Base-by-base conservation (phyloP, 2,113 vertebrate genomes). In the Pimephales promelas region DNA sequence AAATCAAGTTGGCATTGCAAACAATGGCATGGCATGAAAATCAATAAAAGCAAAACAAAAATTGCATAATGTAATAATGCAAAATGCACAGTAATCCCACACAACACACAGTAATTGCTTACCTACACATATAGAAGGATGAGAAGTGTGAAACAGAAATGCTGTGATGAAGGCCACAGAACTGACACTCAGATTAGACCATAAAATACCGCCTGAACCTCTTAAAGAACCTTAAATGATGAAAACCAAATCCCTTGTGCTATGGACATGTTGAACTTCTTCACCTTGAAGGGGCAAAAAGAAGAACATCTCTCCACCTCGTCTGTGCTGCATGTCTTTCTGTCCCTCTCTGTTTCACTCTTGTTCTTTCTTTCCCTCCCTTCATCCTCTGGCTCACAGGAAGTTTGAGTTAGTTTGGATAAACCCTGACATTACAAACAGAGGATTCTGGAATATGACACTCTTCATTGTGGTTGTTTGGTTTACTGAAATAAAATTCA, bases 71-170 rank as follows among this genome's bases (percentile, higher is more conserved):
- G n/a, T n/a, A n/a, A n/a, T n/a, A n/a, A n/a, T n/a, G n/a, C n/a
- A n/a, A n/a, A n/a, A n/a, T 36, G 13, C 36, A 43, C 36, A 71
- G 28, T 64, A 64, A 34, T 20, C 36, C 13, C 22, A 24, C 22
- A 43, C 14, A 61, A 13, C 1, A 47, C 11, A 45, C 52, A 22
- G 18, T 1, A 11, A 34, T 52, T n/a, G 26, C 83, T 47, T 76
- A 86, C 76, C 77, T 83, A 18, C 56, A 66, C 85, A 86, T 80
- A 52, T 49, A 68, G 47, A 80, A 49, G 2, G 47, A n/a, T 54
- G 14, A n/a, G 45, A 22, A 49, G 57, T 40, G 16, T 68, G 18
- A 62, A 85, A 82, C 26, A 59, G 10, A 77, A 24, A 13, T 3
- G 34, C n/a, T 28, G 20, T 28, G 40, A 7, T 57, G 16, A 75